phyloP scores from a whole-genome alignment of 2,888 invertebrate species.

The Nymphalis c-album region DNA sequence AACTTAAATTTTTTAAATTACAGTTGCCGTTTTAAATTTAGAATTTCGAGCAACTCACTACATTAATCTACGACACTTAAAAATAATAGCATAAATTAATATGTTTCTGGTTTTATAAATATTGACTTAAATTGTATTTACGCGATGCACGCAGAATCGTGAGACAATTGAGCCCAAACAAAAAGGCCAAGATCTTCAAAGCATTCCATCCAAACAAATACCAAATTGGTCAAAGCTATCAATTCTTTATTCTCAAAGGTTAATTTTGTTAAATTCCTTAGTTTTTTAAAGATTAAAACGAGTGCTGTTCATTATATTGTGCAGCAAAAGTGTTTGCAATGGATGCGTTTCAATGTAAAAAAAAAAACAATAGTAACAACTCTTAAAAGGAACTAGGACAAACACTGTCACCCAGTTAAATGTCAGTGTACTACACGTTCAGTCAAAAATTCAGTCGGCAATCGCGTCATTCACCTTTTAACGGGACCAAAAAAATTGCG shows the following conservation, averaged over 20 bases:
- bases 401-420: constrained; percentile 14
- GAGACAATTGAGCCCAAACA: neutral
- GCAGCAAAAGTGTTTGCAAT: too few relatives aligned
- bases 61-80: too few relatives aligned
- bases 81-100: too few relatives aligned
- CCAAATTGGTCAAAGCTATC: constrained; percentile 12
- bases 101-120: neutral
- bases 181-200: constrained; percentile 14
- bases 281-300: constrained; percentile 2
- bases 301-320: too few relatives aligned
- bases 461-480: constrained; percentile 31
- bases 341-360: too few relatives aligned
- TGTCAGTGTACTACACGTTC: constrained; percentile 18
- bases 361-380: neutral
- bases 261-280: neutral
- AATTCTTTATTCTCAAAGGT: neutral
- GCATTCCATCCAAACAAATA: constrained; percentile 21
- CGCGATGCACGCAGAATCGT: constrained; percentile 1
- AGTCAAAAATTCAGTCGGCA: constrained; percentile 26
- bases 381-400: neutral
- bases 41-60: too few relatives aligned
- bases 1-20: too few relatives aligned
- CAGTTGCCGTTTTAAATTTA: too few relatives aligned
- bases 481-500: constrained; percentile 26
- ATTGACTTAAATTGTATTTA: neutral